Percentiles rank a stretch among this genome's conserved stretches.
Conservation (phyloP, 2,113 vertebrate species). For the Cavia aperea region DNA sequence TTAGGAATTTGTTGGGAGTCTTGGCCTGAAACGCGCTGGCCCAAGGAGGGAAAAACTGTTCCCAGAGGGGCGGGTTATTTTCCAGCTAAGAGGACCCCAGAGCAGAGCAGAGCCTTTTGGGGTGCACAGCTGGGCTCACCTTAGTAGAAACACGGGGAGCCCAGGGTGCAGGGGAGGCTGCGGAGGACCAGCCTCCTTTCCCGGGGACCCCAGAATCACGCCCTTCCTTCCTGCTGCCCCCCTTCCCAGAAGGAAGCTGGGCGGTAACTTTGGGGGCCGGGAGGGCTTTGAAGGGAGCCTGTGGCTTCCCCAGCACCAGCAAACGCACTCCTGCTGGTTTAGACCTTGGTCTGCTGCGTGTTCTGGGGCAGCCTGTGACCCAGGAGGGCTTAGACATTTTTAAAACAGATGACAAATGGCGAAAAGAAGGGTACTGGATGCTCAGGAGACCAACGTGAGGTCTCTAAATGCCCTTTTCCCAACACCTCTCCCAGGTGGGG, state of each 20-base stretch:
- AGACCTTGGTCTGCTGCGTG: fast-evolving
- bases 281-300: not conserved
- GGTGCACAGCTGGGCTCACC: not conserved
- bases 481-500: fast-evolving
- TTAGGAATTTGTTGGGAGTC: not conserved
- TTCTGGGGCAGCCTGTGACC: not conserved
- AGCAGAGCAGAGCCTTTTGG: not conserved
- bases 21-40: not conserved
- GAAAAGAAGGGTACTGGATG: not conserved
- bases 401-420: not conserved
- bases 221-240: not conserved
- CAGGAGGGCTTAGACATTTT: not conserved
- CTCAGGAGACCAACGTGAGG: not conserved
- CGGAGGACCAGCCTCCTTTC: fast-evolving
- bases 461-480: not conserved
- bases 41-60: not conserved
- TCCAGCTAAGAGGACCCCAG: not conserved
- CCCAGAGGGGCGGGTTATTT: not conserved
- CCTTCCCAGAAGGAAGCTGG: not conserved
- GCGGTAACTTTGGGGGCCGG: not conserved
- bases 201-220: not conserved
- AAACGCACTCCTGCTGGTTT: not conserved
- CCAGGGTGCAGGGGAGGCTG: not conserved
- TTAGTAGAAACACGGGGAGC: not conserved
- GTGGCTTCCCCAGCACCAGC: too few species aligned